These are phyloP conservation scores for Lampris incognitus DNA, from an alignment of 2,113 vertebrate species.

Conservation along the genomic window DNA sequence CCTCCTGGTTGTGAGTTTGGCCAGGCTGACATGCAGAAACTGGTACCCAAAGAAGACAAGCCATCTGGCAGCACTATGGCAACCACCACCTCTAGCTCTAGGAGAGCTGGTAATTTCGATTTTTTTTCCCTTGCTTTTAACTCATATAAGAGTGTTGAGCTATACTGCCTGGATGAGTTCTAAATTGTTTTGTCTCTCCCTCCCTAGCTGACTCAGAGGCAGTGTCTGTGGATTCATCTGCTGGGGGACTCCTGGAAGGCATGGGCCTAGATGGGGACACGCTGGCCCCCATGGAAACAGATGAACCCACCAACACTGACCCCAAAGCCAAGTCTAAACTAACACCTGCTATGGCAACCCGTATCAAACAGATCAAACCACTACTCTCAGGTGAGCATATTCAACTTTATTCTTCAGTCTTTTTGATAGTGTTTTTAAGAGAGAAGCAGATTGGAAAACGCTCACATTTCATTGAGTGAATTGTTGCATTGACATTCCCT, in stretches of 20 bases:
- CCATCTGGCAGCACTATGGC: slow-evolving; percentile 70
- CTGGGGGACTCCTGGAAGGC: slow-evolving; percentile 90
- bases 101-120: slow-evolving; percentile 84
- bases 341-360: slow-evolving; percentile 93
- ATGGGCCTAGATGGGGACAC: slow-evolving; percentile 92
- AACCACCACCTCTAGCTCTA: slow-evolving; percentile 78
- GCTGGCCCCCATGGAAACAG: slow-evolving; percentile 93
- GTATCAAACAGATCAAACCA: slow-evolving; percentile 95
- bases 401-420: neutral
- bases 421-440: too few species aligned
- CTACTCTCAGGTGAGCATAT: slow-evolving; percentile 87
- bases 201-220: slow-evolving; percentile 83
- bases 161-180: neutral
- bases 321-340: slow-evolving; percentile 93
- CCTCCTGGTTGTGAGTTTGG: slow-evolving; percentile 95
- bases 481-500: too few species aligned
- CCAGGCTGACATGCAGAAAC: slow-evolving; percentile 95
- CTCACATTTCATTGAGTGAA: too few species aligned
- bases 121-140: slow-evolving; percentile 4
- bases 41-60: slow-evolving; percentile 94
- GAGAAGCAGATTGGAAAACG: too few species aligned
- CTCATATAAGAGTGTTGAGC: neutral
- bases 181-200: neutral
- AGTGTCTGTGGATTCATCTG: slow-evolving; percentile 84
- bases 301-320: slow-evolving; percentile 89